These are phyloP conservation scores for Tetragnatha montana DNA, from an alignment of 2,888 invertebrate species.

Conservation along the genomic window DNA sequence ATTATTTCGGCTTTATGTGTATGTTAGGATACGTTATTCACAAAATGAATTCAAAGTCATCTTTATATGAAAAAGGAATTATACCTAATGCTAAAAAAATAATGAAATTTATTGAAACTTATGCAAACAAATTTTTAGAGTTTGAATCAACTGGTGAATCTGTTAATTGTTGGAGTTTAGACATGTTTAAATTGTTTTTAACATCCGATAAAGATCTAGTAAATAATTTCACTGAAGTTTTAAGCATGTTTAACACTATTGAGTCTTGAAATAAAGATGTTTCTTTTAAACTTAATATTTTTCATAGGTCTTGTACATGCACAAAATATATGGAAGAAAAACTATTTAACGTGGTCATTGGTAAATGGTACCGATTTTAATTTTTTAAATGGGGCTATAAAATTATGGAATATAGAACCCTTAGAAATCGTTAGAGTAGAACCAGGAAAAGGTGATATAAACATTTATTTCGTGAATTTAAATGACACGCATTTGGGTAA, in stretches of 20 bases:
- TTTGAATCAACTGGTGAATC: not conserved
- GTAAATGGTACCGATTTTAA: not conserved
- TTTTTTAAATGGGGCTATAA: not conserved
- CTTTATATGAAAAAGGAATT: conserved; percentile 29
- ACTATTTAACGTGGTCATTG: conserved; percentile 20
- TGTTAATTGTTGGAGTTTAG: not conserved
- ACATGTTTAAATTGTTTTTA: conserved; percentile 25
- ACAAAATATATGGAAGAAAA: conserved; percentile 6
- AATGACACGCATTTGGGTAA: not conserved
- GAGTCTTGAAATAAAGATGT: too few relatives aligned
- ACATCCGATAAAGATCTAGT: conserved; percentile 4
- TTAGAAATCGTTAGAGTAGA: conserved; percentile 4
- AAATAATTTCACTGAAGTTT: not conserved
- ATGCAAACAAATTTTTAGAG: conserved; percentile 1
- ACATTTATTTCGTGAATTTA: conserved; percentile 13
- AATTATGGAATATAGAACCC: not conserved
- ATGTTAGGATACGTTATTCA: not conserved
- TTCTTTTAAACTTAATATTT: not conserved
- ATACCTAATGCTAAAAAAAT: conserved; percentile 22
- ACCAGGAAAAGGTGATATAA: conserved; percentile 17
- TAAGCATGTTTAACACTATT: conserved; percentile 11
- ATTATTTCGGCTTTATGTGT: conserved; percentile 30
- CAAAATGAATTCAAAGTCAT: conserved; percentile 3
- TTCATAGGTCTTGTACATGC: not conserved
- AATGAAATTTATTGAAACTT: conserved; percentile 15